Conservation (phyloP, 2,888 invertebrate genomes). For the Sericinus montela region DNA sequence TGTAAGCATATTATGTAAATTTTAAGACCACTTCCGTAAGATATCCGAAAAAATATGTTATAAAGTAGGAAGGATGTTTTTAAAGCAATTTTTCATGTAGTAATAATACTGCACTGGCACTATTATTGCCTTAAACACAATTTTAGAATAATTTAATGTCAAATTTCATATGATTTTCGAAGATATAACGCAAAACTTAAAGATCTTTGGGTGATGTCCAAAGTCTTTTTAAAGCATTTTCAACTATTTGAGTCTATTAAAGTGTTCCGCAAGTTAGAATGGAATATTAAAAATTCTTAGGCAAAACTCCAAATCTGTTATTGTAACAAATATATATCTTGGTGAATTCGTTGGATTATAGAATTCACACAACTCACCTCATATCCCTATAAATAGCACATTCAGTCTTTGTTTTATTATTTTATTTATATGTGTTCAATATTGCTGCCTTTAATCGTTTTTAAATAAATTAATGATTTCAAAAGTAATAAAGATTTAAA, state of each 20-base stretch:
- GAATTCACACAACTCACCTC: no score
- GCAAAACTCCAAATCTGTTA: constrained; percentile 4
- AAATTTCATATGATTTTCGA: not conserved
- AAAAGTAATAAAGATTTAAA: no score
- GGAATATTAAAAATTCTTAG: not conserved
- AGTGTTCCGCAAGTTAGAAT: not conserved
- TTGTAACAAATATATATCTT: no score
- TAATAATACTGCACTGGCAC: not conserved
- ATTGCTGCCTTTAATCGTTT: no score
- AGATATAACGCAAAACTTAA: not conserved
- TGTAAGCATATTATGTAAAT: not conserved
- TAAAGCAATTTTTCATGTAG: not conserved
- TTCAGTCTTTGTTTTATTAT: no score
- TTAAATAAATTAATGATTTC: no score
- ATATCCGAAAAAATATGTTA: no score
- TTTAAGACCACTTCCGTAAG: no score
- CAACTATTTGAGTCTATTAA: not conserved
- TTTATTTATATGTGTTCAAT: no score
- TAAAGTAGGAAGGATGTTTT: not conserved
- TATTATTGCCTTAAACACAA: not conserved
- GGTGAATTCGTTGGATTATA: no score
- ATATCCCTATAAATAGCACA: no score
- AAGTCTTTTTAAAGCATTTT: not conserved
- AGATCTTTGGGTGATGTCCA: not conserved
- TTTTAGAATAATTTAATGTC: not conserved